Conservation (phyloP, 2,888 invertebrate species). For the Pseudococcus jackbeardsleyi region DNA sequence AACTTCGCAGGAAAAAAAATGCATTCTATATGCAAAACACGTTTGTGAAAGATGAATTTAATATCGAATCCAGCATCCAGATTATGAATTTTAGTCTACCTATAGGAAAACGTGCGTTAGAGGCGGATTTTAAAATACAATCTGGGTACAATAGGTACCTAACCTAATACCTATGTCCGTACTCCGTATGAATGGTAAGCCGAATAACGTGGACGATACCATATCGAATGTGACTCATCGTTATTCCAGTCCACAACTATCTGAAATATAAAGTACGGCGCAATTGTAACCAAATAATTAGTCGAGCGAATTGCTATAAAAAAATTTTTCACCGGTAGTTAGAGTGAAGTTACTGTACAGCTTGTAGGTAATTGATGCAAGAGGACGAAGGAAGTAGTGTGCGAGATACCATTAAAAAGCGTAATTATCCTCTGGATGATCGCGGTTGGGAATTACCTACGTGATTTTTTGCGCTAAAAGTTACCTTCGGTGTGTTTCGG, state of each 20-base stretch:
- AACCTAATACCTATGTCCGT: too few species aligned
- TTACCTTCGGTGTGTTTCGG: neutral
- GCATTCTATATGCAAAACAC: too few species aligned
- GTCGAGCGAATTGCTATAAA: conserved; percentile 1
- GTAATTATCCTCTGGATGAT: neutral
- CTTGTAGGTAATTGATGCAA: neutral
- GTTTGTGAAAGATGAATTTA: too few species aligned
- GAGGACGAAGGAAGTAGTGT: neutral
- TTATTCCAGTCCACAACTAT: neutral
- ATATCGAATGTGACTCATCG: conserved; percentile 23
- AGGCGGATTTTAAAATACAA: too few species aligned
- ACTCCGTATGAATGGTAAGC: neutral
- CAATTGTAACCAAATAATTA: neutral
- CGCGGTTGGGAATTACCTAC: neutral
- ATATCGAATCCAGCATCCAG: too few species aligned
- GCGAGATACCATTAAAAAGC: neutral
- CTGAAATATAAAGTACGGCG: neutral
- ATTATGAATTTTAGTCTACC: too few species aligned
- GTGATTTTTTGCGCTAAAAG: neutral
- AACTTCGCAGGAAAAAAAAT: too few species aligned
- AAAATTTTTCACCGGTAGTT: conserved; percentile 5
- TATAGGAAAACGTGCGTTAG: too few species aligned
- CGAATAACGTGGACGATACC: neutral
- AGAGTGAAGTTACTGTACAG: neutral
- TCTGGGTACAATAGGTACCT: too few species aligned